Evolutionary conservation across 2,113 vertebrate species (phyloP).

Genomic region (Melanerpes aurifrons): DNA sequence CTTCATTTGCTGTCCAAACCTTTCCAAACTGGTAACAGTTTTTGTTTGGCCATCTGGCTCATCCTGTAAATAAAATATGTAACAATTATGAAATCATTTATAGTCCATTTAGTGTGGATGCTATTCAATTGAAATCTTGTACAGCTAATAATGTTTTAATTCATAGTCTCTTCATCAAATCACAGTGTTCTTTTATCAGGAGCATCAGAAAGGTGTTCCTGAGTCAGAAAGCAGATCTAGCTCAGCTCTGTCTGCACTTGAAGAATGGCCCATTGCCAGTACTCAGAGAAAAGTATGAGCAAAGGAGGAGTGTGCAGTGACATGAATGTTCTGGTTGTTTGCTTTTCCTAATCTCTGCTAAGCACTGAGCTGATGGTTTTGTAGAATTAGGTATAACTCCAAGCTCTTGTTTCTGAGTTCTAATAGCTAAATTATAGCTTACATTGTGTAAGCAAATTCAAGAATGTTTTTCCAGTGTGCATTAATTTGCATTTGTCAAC

Average conservation of each 20-base stretch:
- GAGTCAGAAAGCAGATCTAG: neutral
- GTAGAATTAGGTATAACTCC: neutral
- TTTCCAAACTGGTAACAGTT: neutral
- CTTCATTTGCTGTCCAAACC: neutral
- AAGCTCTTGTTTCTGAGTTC: slow-evolving; percentile 5
- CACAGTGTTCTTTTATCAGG: neutral
- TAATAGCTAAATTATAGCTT: slow-evolving; percentile 55
- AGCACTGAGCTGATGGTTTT: neutral
- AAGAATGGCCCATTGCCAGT: neutral
- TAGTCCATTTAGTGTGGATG: neutral
- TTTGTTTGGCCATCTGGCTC: slow-evolving; percentile 20
- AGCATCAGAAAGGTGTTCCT: neutral
- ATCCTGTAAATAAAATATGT: slow-evolving; percentile 6
- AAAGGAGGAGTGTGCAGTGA: neutral
- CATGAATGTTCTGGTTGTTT: neutral
- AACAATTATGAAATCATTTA: neutral
- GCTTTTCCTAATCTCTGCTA: neutral
- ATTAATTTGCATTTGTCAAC: slow-evolving; percentile 49
- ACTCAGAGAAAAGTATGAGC: neutral
- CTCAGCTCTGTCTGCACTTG: fast-evolving
- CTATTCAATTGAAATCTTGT: neutral
- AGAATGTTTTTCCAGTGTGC: neutral
- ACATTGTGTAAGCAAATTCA: slow-evolving; percentile 16
- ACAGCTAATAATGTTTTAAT: neutral
- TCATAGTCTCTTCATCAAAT: neutral